Evolutionary conservation across 2,888 invertebrate genomes (phyloP).

Genomic region (Homarus gammarus): DNA sequence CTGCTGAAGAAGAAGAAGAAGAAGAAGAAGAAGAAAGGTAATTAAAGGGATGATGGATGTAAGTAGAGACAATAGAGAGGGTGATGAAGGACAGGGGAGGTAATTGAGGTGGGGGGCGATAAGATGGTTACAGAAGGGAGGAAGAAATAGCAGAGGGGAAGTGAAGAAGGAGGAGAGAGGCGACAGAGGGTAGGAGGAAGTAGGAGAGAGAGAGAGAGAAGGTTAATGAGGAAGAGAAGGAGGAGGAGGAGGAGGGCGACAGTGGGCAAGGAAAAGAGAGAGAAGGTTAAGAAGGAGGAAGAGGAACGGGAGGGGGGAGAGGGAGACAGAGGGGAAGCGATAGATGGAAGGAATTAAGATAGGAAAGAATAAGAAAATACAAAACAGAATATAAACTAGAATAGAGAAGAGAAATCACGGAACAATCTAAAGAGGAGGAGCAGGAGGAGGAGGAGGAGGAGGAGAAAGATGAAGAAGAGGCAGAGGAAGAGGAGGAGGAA

Average conservation of each 20-base stretch:
- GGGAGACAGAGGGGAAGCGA: not conserved
- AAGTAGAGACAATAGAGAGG: no score
- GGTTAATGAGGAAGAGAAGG: not conserved
- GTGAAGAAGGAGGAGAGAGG: not conserved
- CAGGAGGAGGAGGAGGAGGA: not conserved
- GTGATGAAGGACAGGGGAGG: no score
- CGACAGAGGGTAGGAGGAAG: not conserved
- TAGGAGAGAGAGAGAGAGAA: not conserved
- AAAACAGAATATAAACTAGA: not conserved
- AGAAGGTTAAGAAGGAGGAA: not conserved
- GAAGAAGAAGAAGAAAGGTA: no score
- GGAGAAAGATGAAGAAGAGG: not conserved
- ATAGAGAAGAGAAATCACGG: not conserved
- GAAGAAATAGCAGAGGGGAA: not conserved
- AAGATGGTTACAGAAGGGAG: no score
- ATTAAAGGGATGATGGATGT: no score
- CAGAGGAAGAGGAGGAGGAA: not conserved
- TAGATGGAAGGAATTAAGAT: not conserved
- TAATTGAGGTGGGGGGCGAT: no score
- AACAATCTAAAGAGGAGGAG: no score
- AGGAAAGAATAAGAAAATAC: no score
- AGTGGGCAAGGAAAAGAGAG: slow-evolving; percentile 20
- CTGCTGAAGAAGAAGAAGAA: no score
- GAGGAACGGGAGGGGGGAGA: not conserved
- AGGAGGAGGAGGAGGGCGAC: not conserved